Evolutionary conservation across 2,113 vertebrate genomes (phyloP).

Genomic region (Bettongia penicillata): DNA sequence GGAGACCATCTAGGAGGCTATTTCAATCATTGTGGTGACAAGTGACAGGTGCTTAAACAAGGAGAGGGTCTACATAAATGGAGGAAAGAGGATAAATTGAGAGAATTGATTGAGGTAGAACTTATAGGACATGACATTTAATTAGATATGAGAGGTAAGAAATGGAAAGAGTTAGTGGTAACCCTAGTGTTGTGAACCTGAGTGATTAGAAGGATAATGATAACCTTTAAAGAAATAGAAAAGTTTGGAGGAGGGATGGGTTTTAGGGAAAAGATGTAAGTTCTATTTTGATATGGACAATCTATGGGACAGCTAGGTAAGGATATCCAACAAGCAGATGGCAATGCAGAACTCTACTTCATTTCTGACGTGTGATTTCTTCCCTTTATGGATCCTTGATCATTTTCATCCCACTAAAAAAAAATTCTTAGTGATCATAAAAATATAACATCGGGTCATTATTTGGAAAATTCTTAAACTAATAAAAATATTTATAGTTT

Average conservation of each 20-base stretch:
- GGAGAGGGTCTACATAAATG: neutral
- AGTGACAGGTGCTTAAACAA: neutral
- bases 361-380: neutral
- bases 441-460: neutral
- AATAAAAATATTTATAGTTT: neutral
- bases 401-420: neutral
- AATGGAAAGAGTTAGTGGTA: neutral
- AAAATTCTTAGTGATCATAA: neutral
- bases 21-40: neutral
- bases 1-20: neutral
- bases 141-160: neutral
- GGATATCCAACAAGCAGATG: neutral
- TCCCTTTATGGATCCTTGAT: neutral
- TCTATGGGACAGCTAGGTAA: neutral
- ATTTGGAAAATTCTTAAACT: neutral
- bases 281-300: neutral
- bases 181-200: neutral
- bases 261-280: neutral
- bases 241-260: neutral
- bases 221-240: neutral
- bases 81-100: neutral
- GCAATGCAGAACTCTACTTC: neutral
- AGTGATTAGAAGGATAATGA: neutral
- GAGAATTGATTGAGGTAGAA: neutral
- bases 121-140: neutral